Base-by-base conservation (phyloP, 2,888 invertebrate species). In the Clusia tigrina region DNA sequence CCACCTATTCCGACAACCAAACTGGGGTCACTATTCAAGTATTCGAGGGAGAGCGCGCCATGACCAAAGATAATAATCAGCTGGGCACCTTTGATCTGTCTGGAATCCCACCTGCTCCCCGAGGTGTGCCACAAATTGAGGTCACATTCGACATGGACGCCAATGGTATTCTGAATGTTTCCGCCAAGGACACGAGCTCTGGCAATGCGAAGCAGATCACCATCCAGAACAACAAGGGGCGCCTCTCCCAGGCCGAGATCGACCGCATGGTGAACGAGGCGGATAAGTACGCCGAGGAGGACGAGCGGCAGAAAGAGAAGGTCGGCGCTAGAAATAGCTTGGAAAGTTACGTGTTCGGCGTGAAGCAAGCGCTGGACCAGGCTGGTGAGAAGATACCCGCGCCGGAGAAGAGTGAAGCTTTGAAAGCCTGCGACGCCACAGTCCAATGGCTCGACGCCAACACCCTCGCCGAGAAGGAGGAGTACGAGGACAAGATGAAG, bases 81-180 rank as follows among this genome's bases (percentile, higher is more conserved):
- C 88, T 98, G 67, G 98, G 98, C 62, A 97, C 94, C 81, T 98
- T 98, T 84, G 95, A 98, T 83, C 87, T 98, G 58, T 92, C 93
- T 6, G 96, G 96, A 37, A 97, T 98, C 78, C 96, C 97, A 1
- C 96, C 97, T n/a, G 94, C 93, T 80, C 97, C 90, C 63, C 92
- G 89, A 68, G 97, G 90, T 79, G 95, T 91, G 68, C 96, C 89
- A 67, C 94, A 89, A 84, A 95, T 90, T 85, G 96, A 93, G 79
- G 92, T 93, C 23, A 93, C 92, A 46, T 93, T 93, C 79, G 83
- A 83, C 55, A 88, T 91, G 77, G 96, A 98, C 77, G 96, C 96
- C 54, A 96, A 98, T 83, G 97, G 98, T 78, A 98, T 98, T 83
- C 85, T 98, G 66, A 94, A 94, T 80, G 95, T 95, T 1, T 89